phyloP scores from a whole-genome alignment of 2,888 invertebrate species.

The Agrochola lota region DNA sequence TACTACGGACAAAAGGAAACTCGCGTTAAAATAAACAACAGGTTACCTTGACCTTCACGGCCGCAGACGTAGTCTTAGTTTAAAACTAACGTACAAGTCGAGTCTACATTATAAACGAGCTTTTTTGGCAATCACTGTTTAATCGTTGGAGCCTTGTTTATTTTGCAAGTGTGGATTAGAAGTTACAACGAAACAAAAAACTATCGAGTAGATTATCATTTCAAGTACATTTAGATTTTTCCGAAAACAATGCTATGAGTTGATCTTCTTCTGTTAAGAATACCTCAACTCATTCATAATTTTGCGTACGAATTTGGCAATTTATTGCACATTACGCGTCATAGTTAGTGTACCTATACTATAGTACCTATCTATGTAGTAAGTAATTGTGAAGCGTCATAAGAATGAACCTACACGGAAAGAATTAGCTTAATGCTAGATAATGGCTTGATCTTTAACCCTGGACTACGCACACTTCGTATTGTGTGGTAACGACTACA shows the following conservation, averaged over 20 bases:
- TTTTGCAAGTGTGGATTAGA: neutral
- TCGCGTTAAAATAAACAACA: conserved; percentile 51
- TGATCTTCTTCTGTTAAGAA: no score
- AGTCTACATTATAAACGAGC: conserved; percentile 29
- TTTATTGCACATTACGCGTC: neutral
- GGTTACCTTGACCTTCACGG: conserved; percentile 61
- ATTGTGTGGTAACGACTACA: conserved; percentile 12
- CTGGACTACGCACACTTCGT: conserved; percentile 18
- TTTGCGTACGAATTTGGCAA: neutral
- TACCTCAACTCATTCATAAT: neutral
- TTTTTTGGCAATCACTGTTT: conserved; percentile 11
- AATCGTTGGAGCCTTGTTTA: neutral
- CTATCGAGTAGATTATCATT: neutral
- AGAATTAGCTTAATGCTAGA: conserved; percentile 41
- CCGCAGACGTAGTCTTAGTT: conserved; percentile 24
- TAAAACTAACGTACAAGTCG: conserved; percentile 25
- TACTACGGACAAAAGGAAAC: conserved; percentile 47
- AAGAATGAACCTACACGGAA: conserved; percentile 9
- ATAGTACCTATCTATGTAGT: neutral
- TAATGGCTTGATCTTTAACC: conserved; percentile 32
- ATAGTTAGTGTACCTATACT: neutral
- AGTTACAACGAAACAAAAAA: conserved; percentile 1
- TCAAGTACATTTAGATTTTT: neutral
- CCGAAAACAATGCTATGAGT: neutral
- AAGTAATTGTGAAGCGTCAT: neutral